Percentiles rank a stretch among this genome's conserved stretches.
phyloP scores from a whole-genome alignment of 2,888 invertebrate genomes.

The Adelognathus sp. region DNA sequence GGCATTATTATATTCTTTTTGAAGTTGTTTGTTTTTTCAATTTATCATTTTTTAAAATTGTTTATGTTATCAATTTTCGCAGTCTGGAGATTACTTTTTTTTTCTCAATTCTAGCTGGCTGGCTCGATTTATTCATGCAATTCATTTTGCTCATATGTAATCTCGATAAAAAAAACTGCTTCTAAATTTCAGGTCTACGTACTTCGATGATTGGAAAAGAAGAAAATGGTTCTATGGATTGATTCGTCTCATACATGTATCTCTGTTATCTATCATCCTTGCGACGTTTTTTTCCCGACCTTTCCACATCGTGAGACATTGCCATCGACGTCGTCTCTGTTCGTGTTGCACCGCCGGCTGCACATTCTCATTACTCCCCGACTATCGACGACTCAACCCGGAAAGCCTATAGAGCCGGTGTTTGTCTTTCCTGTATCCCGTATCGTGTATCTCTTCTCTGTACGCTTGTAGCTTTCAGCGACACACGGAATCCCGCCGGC shows the following conservation, averaged over 20 bases:
- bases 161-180: neutral
- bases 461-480: neutral
- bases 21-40: no score
- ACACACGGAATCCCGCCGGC: slow-evolving; percentile 9
- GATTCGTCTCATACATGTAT: neutral
- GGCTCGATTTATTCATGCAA: no score
- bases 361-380: slow-evolving; percentile 53
- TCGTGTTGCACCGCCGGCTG: slow-evolving; percentile 20
- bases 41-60: no score
- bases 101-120: no score
- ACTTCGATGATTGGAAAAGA: neutral
- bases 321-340: slow-evolving; percentile 10
- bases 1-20: no score
- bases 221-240: neutral
- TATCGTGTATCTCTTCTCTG: slow-evolving; percentile 9
- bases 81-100: neutral
- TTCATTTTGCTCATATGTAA: neutral
- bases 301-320: slow-evolving; percentile 5
- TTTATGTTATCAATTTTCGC: no score
- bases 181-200: neutral
- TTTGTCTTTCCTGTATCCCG: slow-evolving; percentile 43
- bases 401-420: slow-evolving; percentile 20
- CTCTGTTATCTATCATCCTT: neutral
- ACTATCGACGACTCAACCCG: slow-evolving; percentile 22
- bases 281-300: neutral